These are phyloP conservation scores for Samia ricini DNA, from an alignment of 1,140 invertebrate genomes.

Conservation along the genomic window DNA sequence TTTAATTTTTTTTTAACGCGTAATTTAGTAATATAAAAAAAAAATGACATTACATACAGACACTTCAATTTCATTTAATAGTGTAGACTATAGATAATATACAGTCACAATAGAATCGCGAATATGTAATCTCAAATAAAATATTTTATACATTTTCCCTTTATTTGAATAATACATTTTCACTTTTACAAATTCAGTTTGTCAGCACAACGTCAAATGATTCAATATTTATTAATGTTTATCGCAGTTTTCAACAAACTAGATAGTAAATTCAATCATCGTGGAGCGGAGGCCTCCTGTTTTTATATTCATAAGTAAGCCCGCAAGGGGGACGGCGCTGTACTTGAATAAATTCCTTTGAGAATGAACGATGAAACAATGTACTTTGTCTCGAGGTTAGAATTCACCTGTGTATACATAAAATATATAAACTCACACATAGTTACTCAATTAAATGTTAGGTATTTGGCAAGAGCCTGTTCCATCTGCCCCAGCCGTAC, in stretches of 20 bases:
- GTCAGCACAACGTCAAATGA: background rate
- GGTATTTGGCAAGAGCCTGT: too few relatives aligned
- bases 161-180: background rate
- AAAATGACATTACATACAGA: too few relatives aligned
- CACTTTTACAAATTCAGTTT: background rate
- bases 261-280: slow-evolving; percentile 3
- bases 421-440: background rate
- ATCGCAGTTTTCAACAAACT: slow-evolving; percentile 1
- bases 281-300: background rate
- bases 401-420: background rate
- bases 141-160: background rate
- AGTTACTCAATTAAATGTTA: background rate
- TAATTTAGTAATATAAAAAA: too few relatives aligned
- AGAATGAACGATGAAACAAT: background rate
- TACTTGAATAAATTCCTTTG: slow-evolving; percentile 1
- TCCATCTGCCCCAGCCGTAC: too few relatives aligned
- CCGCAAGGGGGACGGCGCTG: slow-evolving; percentile 4
- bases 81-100: too few relatives aligned
- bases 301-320: slow-evolving; percentile 7
- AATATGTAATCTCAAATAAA: too few relatives aligned
- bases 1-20: too few relatives aligned
- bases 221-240: background rate
- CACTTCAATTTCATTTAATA: too few relatives aligned
- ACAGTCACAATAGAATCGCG: too few relatives aligned
- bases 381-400: background rate